Base-by-base conservation (phyloP, 2,888 invertebrate genomes). In the Petrolisthes cinctipes region DNA sequence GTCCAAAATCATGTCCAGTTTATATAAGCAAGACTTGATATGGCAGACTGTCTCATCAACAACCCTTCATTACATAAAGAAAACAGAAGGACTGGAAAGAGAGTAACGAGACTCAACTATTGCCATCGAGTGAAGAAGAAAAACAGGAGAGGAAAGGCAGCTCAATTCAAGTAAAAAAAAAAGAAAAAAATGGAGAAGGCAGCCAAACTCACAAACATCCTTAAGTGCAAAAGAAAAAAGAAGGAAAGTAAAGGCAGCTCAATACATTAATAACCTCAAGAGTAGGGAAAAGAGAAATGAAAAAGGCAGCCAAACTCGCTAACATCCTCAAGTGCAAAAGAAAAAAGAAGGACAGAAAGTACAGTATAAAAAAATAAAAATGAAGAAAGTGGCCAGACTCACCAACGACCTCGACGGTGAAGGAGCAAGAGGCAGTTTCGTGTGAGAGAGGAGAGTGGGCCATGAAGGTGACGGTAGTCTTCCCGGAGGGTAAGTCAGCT, bases 331-430 rank as follows among this genome's bases (percentile, higher is more conserved):
- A n/a, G 11, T 7, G 53, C 17, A 79, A 23, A 79, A n/a, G n/a
- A n/a, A n/a, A n/a, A 56, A 20, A 23, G 0, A 53, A 17, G 53
- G 51, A 53, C 3, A 53, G 53, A 76, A 20, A 78, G 78, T 37
- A 51, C 5, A 14, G 14, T 51, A 73, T 1, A 73, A 20, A 20
- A 73, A 37, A 66, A 71, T 5, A 20, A 79, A 37, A 66, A 53
- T 56, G 14, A 76, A 20, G 23, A 37, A 78, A 57, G 53, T 51
- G 1, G 23, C 68, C 54, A 11, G 56, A 78, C 92, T 92, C 92
- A 94, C 94, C 94, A 91, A 93, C 93, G 57, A 95, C 94, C 73
- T 94, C 94, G 90, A 95, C 94, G 80, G 94, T 93, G 73, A 95
- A 94, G 89, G 94, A 93, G 91, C 95, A 96, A 82, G 94, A 93